A percentile compares a stretch with the other conserved stretches of the same genome.
phyloP scores from a whole-genome alignment of 2,797 vertebrate species.

The Poeciliopsis turneri region DNA sequence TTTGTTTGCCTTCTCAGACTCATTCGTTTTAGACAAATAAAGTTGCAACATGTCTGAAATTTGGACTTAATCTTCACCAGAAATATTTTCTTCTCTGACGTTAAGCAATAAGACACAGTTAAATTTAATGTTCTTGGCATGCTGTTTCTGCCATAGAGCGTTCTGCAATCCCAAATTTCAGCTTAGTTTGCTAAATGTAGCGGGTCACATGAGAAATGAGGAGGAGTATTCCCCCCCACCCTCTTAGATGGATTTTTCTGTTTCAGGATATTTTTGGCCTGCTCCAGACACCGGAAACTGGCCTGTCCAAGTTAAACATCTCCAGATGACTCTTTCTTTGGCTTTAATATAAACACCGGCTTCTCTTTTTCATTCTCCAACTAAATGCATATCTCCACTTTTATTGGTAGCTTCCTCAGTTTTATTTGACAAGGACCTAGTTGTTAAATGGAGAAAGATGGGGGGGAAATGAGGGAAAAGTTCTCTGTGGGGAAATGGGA shows the following conservation, averaged over 20 bases:
- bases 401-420: constrained; percentile 78
- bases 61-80: constrained; percentile 15
- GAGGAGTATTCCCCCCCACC: constrained; percentile 48
- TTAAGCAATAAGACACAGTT: constrained; percentile 37
- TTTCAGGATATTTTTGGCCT: constrained; percentile 77
- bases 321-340: constrained; percentile 80
- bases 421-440: constrained; percentile 72
- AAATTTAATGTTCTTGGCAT: constrained; percentile 38
- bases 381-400: constrained; percentile 67
- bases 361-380: constrained; percentile 47
- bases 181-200: constrained; percentile 53
- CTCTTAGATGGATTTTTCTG: constrained; percentile 61
- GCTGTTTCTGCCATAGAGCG: constrained; percentile 15
- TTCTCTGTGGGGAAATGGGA: constrained; percentile 10
- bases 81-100: constrained; percentile 27
- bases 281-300: constrained; percentile 80
- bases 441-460: constrained; percentile 64
- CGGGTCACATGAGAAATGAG: constrained; percentile 63
- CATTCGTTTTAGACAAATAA: constrained; percentile 14
- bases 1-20: constrained; percentile 21
- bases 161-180: constrained; percentile 39
- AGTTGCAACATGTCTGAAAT: constrained; percentile 18
- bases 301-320: constrained; percentile 83
- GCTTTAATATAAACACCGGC: constrained; percentile 64
- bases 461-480: constrained; percentile 5